Percentiles rank a stretch among this genome's conserved stretches.
These are phyloP conservation scores for Carlito syrichta DNA, from an alignment of 2,113 vertebrate genomes.

Conservation along the genomic window DNA sequence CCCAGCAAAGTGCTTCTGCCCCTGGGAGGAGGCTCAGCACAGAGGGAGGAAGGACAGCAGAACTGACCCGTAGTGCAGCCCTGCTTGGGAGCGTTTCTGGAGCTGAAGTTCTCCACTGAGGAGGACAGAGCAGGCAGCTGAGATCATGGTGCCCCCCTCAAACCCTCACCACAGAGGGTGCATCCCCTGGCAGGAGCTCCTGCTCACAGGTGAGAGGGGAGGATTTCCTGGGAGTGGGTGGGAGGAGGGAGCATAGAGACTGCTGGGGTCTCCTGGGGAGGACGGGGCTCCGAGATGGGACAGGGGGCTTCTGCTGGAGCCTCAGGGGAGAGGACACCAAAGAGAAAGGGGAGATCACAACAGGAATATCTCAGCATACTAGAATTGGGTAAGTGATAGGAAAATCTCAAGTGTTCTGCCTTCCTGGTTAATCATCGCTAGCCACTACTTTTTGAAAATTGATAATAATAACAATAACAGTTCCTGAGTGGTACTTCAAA, in stretches of 20 bases:
- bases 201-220: constrained; percentile 24
- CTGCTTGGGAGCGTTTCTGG: accelerated
- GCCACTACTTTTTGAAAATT: neutral
- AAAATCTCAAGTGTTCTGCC: accelerated
- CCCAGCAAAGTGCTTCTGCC: neutral
- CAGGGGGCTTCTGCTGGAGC: neutral
- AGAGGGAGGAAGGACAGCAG: neutral
- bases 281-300: neutral
- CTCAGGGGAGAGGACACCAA: too few relatives aligned
- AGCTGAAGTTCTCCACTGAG: neutral
- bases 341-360: accelerated
- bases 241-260: neutral
- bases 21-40: neutral
- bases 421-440: neutral
- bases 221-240: accelerated
- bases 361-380: neutral
- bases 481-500: neutral
- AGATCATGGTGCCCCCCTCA: neutral
- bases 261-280: neutral
- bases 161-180: accelerated
- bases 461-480: neutral
- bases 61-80: too few relatives aligned
- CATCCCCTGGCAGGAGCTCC: neutral
- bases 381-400: neutral
- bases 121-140: neutral